Evolutionary conservation across 1,140 invertebrate species (phyloP).

Genomic region (Copidosoma floridanum): DNA sequence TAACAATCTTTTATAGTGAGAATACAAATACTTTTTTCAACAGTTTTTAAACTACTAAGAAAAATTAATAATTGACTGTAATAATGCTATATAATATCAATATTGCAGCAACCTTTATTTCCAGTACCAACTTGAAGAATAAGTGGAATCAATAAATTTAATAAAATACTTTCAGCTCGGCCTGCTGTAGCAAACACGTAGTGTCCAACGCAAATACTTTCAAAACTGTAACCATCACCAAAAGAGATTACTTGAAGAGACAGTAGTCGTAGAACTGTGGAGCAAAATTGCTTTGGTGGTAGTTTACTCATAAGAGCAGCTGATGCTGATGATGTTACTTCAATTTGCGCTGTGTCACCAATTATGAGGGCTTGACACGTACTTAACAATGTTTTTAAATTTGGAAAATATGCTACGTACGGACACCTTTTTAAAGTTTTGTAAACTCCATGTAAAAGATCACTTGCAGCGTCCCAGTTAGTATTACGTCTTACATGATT

Average conservation of each 20-base stretch:
- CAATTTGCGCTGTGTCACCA: constrained; percentile 68
- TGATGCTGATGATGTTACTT: constrained; percentile 67
- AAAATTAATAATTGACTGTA: too few species aligned
- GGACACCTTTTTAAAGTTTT: constrained; percentile 89
- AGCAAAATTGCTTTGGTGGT: constrained; percentile 91
- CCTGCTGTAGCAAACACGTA: constrained; percentile 85
- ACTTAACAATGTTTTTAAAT: constrained; percentile 84
- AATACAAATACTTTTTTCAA: too few species aligned
- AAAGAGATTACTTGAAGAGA: constrained; percentile 81
- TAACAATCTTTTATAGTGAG: too few species aligned
- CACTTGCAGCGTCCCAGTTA: constrained; percentile 94
- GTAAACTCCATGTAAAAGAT: constrained; percentile 90
- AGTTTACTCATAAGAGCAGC: constrained; percentile 81
- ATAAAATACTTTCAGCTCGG: constrained; percentile 90
- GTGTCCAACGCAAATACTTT: constrained; percentile 89
- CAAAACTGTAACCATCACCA: constrained; percentile 87
- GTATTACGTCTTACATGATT: constrained; percentile 84
- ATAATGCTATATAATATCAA: too few species aligned
- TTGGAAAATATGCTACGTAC: constrained; percentile 95
- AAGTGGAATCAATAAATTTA: constrained; percentile 94
- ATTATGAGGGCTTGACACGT: constrained; percentile 85
- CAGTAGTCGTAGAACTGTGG: constrained; percentile 90
- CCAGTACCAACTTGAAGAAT: constrained; percentile 92
- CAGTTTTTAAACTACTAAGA: too few species aligned
- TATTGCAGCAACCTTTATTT: constrained; percentile 69